Base-by-base conservation (phyloP, 2,113 vertebrate genomes). In the Pachypanchax playfairii region DNA sequence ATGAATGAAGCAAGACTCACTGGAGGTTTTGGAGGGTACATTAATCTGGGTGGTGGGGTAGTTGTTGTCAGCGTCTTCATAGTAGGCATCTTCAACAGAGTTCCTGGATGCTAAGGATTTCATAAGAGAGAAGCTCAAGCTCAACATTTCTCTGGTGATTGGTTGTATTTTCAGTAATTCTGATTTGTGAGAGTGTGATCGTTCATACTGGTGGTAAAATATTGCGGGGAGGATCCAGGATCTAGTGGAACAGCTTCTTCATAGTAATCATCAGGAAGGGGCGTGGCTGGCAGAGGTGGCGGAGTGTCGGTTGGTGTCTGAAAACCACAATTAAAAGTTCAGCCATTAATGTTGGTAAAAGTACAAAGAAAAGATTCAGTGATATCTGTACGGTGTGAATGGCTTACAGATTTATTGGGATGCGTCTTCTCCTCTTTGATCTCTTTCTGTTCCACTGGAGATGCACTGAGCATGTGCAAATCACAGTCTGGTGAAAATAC, bases 161-260 rank as follows among this genome's bases (percentile, higher is more conserved):
- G n/a, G n/a, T n/a, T n/a, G n/a, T n/a, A n/a, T n/a, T n/a, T n/a
- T 1, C 36, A 33, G 47, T 36, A 56, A 29, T 29, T 1, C 28
- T 26, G 50, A 22, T 36, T 14, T 31, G 10, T n/a, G n/a, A 10
- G 3, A 6, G 42, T 43, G 4, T 93, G 84, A 96, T 94, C 91
- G 83, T 88, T 94, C 69, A 94, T 94, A 54, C 93, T 96, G 88
- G 95, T 94, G 53, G 93, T 95, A 79, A 98, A 96, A 76, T 97
- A 98, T 83, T 98, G 95, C 0, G 97, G 96, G 1, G 88, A 80
- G 55, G 96, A 95, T 63, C 94, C 95, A 0, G 96, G 94, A 8
- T 95, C 93, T n/a, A 98, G 90, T 8, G 96, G 96, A 70, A 97
- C 94, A 0, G 97, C 97, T 75, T 98, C 97, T 81, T 99, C 97